Conservation (phyloP, 2,113 vertebrate genomes). For the Tricholaema leucomelas region DNA sequence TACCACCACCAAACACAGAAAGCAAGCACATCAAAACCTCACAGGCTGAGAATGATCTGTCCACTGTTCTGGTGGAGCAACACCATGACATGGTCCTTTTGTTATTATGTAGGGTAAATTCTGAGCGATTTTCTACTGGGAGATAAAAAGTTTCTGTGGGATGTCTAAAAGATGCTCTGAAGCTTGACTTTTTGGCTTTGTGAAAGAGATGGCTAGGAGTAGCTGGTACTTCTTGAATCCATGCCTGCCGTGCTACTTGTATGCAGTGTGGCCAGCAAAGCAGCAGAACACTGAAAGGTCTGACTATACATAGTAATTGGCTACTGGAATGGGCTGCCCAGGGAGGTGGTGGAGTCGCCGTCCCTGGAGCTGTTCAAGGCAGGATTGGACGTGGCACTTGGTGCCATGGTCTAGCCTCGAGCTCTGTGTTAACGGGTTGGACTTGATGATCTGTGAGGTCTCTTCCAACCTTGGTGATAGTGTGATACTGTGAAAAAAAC, state of each 20-base stretch:
- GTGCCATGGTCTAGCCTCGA: too few relatives aligned
- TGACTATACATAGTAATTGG: not conserved
- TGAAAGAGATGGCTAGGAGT: not conserved
- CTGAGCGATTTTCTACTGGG: not conserved
- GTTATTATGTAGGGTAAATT: not conserved
- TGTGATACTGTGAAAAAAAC: too few relatives aligned
- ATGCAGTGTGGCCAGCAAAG: not conserved
- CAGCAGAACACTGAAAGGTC: not conserved
- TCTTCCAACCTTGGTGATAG: too few relatives aligned
- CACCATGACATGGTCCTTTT: not conserved
- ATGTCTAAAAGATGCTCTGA: not conserved
- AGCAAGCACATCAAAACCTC: not conserved
- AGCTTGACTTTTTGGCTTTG: not conserved
- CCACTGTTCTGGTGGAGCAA: not conserved
- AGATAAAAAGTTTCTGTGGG: not conserved
- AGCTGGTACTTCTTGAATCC: not conserved
- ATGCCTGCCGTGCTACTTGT: not conserved
- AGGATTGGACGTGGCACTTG: too few relatives aligned
- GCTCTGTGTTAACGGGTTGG: too few relatives aligned
- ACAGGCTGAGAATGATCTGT: not conserved
- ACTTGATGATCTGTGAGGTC: too few relatives aligned
- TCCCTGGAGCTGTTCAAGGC: too few relatives aligned
- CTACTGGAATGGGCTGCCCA: too few relatives aligned
- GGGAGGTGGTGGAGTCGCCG: too few relatives aligned
- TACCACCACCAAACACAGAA: not conserved